Conservation (phyloP, 2,797 vertebrate genomes). For the Peromyscus aztecus region DNA sequence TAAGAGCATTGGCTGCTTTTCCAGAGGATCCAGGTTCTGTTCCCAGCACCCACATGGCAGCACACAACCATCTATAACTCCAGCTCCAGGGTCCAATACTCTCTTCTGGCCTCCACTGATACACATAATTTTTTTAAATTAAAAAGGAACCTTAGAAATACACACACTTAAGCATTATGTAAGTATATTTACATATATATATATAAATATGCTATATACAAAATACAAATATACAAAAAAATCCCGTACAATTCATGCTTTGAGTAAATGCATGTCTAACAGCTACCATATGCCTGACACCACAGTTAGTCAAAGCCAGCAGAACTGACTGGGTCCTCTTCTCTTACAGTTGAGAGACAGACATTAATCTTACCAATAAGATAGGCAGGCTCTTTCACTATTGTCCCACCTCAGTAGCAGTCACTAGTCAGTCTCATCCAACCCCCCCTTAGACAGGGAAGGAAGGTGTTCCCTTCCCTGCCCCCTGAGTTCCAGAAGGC, state of each 20-base stretch:
- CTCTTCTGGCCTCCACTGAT: background rate
- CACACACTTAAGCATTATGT: background rate
- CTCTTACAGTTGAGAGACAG: background rate
- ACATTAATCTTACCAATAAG: background rate
- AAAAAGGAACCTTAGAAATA: background rate
- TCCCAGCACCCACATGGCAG: background rate
- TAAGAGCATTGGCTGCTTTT: background rate
- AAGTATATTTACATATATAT: background rate
- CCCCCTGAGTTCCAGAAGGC: background rate
- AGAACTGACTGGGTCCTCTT: background rate
- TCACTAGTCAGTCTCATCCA: background rate
- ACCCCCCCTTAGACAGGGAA: background rate
- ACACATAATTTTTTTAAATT: background rate
- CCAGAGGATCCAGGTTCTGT: background rate
- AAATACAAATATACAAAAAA: background rate
- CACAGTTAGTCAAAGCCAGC: background rate
- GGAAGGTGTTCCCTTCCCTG: background rate
- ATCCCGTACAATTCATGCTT: background rate
- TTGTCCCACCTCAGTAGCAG: background rate
- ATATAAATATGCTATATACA: background rate
- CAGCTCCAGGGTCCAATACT: background rate
- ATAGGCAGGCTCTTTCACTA: background rate
- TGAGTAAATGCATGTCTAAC: background rate
- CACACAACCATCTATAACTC: background rate
- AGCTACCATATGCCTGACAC: background rate